A percentile compares a stretch with the other conserved stretches of the same genome.
Conservation (phyloP, 2,113 vertebrate genomes). For the Lonchura striata region DNA sequence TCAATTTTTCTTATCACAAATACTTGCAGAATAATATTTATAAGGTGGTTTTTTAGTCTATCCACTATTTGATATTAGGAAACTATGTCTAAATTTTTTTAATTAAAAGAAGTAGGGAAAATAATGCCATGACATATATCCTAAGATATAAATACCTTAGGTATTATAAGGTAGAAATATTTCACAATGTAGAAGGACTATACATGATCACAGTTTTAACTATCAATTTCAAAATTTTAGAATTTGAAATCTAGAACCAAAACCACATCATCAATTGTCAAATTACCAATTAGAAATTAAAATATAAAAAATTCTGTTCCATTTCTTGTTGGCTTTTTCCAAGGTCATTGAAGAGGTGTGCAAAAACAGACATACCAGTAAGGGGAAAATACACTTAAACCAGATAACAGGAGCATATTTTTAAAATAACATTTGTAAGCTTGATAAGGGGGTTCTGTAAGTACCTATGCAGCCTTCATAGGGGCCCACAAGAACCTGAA, state of each 20-base stretch:
- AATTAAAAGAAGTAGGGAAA: background rate
- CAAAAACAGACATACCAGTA: background rate
- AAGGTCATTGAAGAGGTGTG: background rate
- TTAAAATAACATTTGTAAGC: background rate
- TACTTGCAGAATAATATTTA: background rate
- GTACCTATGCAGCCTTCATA: background rate
- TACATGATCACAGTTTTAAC: background rate
- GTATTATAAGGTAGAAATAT: background rate
- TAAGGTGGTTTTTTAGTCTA: background rate
- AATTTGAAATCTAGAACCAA: background rate
- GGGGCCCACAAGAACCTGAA: background rate
- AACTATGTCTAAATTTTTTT: background rate
- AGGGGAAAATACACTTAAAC: background rate
- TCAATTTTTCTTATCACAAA: conserved; percentile 40
- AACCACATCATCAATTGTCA: background rate
- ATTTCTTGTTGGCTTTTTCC: background rate
- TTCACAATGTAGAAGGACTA: background rate
- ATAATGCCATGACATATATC: background rate
- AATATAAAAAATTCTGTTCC: background rate
- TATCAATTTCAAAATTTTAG: background rate
- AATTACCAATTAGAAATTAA: background rate
- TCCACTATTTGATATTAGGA: background rate
- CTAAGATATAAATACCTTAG: background rate
- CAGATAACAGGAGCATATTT: background rate
- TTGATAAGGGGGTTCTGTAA: background rate